Conservation (phyloP, 2,113 vertebrate species). For the Melanocharis versteri region DNA sequence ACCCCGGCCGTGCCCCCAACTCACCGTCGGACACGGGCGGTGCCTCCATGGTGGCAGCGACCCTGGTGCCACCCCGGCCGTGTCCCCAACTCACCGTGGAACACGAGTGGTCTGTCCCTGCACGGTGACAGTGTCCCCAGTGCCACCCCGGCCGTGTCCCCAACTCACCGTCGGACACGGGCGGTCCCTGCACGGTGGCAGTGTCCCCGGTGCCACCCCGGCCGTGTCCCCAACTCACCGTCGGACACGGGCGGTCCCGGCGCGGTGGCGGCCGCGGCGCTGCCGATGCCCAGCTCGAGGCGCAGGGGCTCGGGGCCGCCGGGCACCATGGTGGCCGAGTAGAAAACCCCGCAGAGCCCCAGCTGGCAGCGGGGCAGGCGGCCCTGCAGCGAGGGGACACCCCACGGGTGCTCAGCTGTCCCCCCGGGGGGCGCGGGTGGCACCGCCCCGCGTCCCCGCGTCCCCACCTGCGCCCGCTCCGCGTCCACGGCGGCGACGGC, state of each 20-base stretch:
- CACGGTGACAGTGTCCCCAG: fast-evolving
- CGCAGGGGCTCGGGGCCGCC: constrained; percentile 54
- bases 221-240: constrained; percentile 1
- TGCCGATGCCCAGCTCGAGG: constrained; percentile 74
- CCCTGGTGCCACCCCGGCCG: no score
- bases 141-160: background rate
- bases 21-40: no score
- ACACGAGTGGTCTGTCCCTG: no score
- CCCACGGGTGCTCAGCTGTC: background rate
- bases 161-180: constrained; percentile 60
- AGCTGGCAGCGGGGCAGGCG: constrained; percentile 35
- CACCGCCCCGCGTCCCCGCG: fast-evolving
- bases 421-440: fast-evolving
- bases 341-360: constrained; percentile 70
- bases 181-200: background rate
- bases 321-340: constrained; percentile 72
- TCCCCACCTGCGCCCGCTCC: constrained; percentile 45
- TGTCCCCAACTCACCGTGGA: no score
- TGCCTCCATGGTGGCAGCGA: no score
- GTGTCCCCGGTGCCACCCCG: background rate
- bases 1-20: no score
- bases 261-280: background rate
- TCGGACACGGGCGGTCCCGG: constrained; percentile 15
- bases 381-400: background rate
- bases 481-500: background rate